These are phyloP conservation scores for Drosophila ustulata DNA, from an alignment of 2,888 invertebrate genomes.

Conservation along the genomic window DNA sequence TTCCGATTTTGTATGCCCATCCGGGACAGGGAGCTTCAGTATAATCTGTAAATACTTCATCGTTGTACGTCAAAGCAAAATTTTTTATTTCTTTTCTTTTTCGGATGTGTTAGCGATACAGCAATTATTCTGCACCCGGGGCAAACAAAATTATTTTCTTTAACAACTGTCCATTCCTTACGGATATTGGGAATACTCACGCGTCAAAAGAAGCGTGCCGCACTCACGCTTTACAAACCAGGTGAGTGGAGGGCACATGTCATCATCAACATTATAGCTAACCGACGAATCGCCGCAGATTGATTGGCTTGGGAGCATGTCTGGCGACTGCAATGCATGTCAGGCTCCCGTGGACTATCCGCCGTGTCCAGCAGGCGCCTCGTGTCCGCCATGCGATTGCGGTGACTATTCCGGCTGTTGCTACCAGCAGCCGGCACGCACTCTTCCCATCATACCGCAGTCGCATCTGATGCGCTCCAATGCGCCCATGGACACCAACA, in stretches of 20 bases:
- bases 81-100: slow-evolving; percentile 55
- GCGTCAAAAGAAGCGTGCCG: neutral
- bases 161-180: slow-evolving; percentile 38
- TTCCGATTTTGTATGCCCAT: neutral
- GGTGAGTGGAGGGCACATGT: neutral
- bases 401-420: slow-evolving; percentile 80
- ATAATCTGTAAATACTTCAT: slow-evolving; percentile 56
- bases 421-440: slow-evolving; percentile 83
- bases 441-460: slow-evolving; percentile 77
- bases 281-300: neutral
- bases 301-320: slow-evolving; percentile 1
- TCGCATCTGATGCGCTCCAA: slow-evolving; percentile 86
- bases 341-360: slow-evolving; percentile 66
- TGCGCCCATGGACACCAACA: slow-evolving; percentile 87
- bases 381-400: slow-evolving; percentile 72
- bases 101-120: slow-evolving; percentile 63
- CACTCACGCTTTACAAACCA: neutral
- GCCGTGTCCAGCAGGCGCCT: slow-evolving; percentile 65
- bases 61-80: slow-evolving; percentile 64
- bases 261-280: too few relatives aligned
- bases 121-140: slow-evolving; percentile 38
- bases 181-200: neutral
- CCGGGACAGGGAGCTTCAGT: slow-evolving; percentile 12
- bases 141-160: slow-evolving; percentile 70
- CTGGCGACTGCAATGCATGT: slow-evolving; percentile 26